A percentile compares a stretch with the other conserved stretches of the same genome.
Conservation (phyloP, 2,888 invertebrate genomes). For the Andrena flavipes region DNA sequence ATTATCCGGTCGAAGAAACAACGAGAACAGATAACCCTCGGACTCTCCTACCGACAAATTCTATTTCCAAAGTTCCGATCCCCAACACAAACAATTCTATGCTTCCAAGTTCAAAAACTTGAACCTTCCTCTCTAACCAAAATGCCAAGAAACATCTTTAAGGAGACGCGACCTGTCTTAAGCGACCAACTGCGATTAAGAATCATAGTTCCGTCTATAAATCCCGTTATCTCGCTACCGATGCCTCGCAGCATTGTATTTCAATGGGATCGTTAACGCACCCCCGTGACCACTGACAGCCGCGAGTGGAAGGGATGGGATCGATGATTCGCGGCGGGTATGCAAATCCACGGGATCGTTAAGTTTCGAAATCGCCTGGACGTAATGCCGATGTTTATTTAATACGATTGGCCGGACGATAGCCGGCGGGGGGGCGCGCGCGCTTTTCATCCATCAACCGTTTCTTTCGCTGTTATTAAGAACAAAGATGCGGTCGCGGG, state of each 20-base stretch:
- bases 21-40: background rate
- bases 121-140: too few relatives aligned
- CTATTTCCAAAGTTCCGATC: too few relatives aligned
- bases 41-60: too few relatives aligned
- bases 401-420: slow-evolving; percentile 58
- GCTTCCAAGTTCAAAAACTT: too few relatives aligned
- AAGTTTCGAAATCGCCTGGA: slow-evolving; percentile 51
- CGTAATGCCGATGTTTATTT: slow-evolving; percentile 66
- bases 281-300: slow-evolving; percentile 7
- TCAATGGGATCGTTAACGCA: slow-evolving; percentile 43
- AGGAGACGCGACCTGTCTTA: too few relatives aligned
- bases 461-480: slow-evolving; percentile 68
- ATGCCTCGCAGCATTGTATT: slow-evolving; percentile 28
- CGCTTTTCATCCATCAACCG: slow-evolving; percentile 61
- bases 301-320: background rate
- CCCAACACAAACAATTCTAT: too few relatives aligned
- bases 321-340: slow-evolving; percentile 50
- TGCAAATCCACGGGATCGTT: slow-evolving; percentile 59
- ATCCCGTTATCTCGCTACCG: background rate
- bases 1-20: slow-evolving; percentile 17
- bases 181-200: background rate
- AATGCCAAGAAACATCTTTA: too few relatives aligned
- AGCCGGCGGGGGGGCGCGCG: slow-evolving; percentile 9
- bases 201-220: background rate
- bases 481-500: slow-evolving; percentile 45